Base-by-base conservation (phyloP, 2,797 vertebrate genomes). In the Arctocebus calabarensis region DNA sequence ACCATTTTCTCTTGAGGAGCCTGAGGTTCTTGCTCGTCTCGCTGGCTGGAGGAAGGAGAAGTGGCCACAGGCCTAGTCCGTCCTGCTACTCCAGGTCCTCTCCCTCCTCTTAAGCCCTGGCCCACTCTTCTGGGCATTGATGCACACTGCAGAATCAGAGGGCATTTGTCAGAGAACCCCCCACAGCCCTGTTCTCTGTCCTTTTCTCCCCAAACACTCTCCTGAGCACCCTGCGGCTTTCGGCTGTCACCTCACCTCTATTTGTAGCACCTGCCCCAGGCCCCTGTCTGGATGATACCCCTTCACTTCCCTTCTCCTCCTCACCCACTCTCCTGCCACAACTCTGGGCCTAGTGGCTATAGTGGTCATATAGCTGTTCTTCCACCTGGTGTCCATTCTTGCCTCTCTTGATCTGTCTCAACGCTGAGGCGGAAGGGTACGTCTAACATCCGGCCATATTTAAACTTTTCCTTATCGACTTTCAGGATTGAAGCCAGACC, bases 201-300 rank as follows among this genome's bases (percentile, higher is more conserved):
- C 37, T 62, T 61, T 43, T 61, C 62, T 34, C 66, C 37, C 68
- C n/a, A 32, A 10, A 45, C 43, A 4, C 11, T 45, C 61, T 43
- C 3, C 29, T 0, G 0, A 12, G 4, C 7, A n/a, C 32, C 77
- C 34, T 37, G 20, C 7, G 37, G 29, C 34, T 19, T 34, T 66
- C 12, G 17, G 11, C 23, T 16, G 14, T 52, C 48, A 52, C 64
- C 23, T 78, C 22, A 29, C 9, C 6, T 52, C 16, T 9, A 7
- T 7, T 48, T 70, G 23, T 22, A n/a, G 32, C 7, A 2, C 48
- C 55, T 27, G 77, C 10, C 40, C 29, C 79, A 52, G 78, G 57
- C 32, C 45, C 61, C 66, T 52, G 5, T 17, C 71, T 29, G 79
- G 45, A 29, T 7, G 1, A 16, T 29, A 40, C 32, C 25, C 2